phyloP scores from a whole-genome alignment of 2,113 vertebrate genomes.

The Alosa alosa region DNA sequence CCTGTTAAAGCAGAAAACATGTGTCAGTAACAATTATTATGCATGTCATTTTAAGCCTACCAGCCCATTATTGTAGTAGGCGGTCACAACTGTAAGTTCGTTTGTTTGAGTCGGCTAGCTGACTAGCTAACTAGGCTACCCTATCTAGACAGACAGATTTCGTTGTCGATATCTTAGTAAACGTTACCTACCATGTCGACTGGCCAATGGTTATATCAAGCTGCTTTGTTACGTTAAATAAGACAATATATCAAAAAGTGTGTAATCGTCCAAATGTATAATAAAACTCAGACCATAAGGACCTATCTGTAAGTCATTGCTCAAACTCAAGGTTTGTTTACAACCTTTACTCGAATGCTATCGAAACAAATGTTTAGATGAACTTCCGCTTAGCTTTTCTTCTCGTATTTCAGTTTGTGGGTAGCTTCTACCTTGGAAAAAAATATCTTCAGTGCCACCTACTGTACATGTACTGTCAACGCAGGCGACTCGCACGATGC shows the following conservation, averaged over 20 bases:
- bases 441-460: not conserved
- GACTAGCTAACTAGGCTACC: not conserved
- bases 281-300: not conserved
- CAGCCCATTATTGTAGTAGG: not conserved
- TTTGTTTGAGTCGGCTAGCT: not conserved
- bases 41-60: not conserved
- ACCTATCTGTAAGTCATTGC: not conserved
- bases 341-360: not conserved
- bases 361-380: not conserved
- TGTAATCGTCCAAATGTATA: not conserved
- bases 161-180: not conserved
- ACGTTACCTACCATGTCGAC: not conserved
- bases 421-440: not conserved
- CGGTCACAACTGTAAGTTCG: not conserved
- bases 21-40: not conserved
- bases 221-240: not conserved
- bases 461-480: not conserved
- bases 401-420: not conserved
- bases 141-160: not conserved
- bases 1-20: conserved; percentile 42
- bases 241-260: not conserved
- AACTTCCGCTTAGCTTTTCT: conserved; percentile 7
- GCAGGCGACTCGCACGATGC: no score
- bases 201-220: not conserved
- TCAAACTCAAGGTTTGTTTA: not conserved